Evolutionary conservation across 2,797 vertebrate species (phyloP).

Genomic region (Sus cebifrons): DNA sequence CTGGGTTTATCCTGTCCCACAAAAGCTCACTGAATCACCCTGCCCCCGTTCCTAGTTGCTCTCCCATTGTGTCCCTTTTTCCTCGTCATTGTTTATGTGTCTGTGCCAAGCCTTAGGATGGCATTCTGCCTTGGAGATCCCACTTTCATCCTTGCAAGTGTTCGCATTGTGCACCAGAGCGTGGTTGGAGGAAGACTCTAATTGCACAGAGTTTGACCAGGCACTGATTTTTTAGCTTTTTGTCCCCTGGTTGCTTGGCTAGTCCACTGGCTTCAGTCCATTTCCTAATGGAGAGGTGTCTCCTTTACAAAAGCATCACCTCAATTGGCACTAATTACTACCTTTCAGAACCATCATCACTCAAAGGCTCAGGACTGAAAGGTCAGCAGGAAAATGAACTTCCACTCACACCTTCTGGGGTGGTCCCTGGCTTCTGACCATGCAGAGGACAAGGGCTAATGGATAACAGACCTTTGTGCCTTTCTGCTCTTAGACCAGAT

Average conservation of each 20-base stretch:
- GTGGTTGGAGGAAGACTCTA: conserved; percentile 49
- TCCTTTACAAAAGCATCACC: conserved; percentile 69
- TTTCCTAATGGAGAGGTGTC: conserved; percentile 68
- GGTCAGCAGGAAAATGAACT: conserved; percentile 71
- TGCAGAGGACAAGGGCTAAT: background rate
- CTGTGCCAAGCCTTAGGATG: background rate
- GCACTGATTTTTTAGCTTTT: conserved; percentile 50
- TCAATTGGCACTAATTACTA: conserved; percentile 65
- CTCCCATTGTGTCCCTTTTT: background rate
- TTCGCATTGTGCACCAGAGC: background rate
- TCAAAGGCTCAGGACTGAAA: conserved; percentile 51
- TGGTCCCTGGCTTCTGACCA: conserved; percentile 45
- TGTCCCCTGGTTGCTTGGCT: conserved; percentile 36
- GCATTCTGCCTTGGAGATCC: conserved; percentile 48
- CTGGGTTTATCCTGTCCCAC: background rate
- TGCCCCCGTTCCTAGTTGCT: background rate
- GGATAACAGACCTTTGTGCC: background rate
- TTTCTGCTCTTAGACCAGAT: conserved; percentile 13
- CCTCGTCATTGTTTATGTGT: conserved; percentile 18
- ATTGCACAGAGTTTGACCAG: conserved; percentile 52
- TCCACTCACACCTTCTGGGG: background rate
- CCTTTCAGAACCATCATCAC: conserved; percentile 56
- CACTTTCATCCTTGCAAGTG: background rate
- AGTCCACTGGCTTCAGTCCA: conserved; percentile 46
- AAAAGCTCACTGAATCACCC: background rate